Evolutionary conservation across 2,888 invertebrate genomes (phyloP).

Genomic region (Elgonia sp.): DNA sequence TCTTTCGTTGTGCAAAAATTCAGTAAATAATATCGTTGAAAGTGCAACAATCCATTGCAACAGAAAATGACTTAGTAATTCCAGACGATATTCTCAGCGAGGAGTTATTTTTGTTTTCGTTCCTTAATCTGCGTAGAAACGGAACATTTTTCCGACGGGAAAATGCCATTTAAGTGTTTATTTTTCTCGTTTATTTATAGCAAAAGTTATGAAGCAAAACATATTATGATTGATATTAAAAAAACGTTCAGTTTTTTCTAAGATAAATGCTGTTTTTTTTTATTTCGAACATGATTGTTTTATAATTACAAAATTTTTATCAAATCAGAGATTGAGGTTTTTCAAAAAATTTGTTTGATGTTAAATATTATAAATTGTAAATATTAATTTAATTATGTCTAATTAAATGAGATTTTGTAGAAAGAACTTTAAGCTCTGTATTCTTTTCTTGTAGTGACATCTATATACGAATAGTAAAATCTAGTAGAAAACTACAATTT

Average conservation of each 20-base stretch:
- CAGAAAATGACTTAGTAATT: slow-evolving; percentile 60
- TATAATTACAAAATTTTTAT: no score
- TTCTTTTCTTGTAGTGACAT: slow-evolving; percentile 17
- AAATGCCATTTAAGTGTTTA: slow-evolving; percentile 38
- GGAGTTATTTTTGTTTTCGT: slow-evolving; percentile 45
- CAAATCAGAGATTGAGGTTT: no score
- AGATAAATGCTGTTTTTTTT: not conserved
- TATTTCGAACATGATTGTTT: not conserved
- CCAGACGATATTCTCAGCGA: slow-evolving; percentile 34
- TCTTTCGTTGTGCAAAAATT: slow-evolving; percentile 57
- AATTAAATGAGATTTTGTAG: no score
- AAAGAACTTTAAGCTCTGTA: no score
- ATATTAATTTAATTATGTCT: no score
- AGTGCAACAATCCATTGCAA: slow-evolving; percentile 68
- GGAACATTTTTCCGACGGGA: slow-evolving; percentile 9
- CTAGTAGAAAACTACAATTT: slow-evolving; percentile 24
- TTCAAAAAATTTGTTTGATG: no score
- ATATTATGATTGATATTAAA: not conserved
- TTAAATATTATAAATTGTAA: no score
- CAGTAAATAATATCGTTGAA: slow-evolving; percentile 68
- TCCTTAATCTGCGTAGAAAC: slow-evolving; percentile 2
- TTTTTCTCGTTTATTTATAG: slow-evolving; percentile 36
- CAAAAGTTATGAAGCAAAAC: slow-evolving; percentile 17
- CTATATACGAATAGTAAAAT: slow-evolving; percentile 2
- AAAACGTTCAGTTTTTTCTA: not conserved